Conservation (phyloP, 2,113 vertebrate genomes). For the Micronisus gabar region DNA sequence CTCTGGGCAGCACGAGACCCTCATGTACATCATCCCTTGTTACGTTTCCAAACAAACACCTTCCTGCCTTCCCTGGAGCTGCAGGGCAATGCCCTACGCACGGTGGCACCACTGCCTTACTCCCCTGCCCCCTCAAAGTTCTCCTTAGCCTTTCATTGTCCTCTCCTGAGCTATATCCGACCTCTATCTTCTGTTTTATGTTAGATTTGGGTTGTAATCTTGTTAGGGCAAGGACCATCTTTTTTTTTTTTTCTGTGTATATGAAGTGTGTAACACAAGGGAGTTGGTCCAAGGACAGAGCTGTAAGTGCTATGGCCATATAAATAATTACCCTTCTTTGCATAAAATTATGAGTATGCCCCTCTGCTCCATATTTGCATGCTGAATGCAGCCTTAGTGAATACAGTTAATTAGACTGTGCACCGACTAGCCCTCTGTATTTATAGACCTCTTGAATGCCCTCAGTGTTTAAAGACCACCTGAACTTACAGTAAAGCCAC, state of each 20-base stretch:
- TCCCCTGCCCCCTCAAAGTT: not conserved
- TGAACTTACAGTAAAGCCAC: not conserved
- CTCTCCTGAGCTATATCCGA: not conserved
- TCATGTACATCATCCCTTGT: not conserved
- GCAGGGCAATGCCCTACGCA: rapidly evolving
- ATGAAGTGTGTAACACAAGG: not conserved
- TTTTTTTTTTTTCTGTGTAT: not conserved
- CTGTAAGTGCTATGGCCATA: not conserved
- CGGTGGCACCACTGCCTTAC: rapidly evolving
- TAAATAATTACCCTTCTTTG: not conserved
- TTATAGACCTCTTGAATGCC: not conserved
- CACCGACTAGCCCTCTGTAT: not conserved
- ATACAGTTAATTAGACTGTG: not conserved
- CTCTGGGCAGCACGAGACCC: not conserved
- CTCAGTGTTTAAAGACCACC: not conserved
- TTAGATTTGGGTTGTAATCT: not conserved
- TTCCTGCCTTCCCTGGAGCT: not conserved
- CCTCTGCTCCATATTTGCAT: not conserved
- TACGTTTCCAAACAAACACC: not conserved
- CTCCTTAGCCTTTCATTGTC: not conserved
- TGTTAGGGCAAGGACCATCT: not conserved
- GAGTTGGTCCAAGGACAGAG: not conserved
- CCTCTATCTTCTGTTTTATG: not conserved
- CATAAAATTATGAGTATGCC: not conserved
- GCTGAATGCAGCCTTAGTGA: not conserved